Conservation (phyloP, 2,797 vertebrate species). For the Mus caroli region DNA sequence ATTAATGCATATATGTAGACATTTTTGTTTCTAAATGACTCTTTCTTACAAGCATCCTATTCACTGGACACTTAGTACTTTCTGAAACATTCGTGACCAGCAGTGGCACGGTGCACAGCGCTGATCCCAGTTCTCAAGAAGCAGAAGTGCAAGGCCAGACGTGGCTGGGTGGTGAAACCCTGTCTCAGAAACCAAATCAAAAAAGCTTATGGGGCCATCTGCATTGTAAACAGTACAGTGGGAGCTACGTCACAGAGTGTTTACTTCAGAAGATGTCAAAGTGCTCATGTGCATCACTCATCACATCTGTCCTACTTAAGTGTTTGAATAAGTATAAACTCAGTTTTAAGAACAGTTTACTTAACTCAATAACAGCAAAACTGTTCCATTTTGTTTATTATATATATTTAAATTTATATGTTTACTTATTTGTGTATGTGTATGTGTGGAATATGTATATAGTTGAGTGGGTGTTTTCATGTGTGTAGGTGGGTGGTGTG, state of each 20-base stretch:
- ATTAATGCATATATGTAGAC: constrained; percentile 40
- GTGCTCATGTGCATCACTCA: background rate
- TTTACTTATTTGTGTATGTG: background rate
- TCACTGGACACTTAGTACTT: background rate
- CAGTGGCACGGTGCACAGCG: too few species aligned
- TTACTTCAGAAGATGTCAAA: constrained; percentile 1
- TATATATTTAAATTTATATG: background rate
- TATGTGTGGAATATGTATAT: background rate
- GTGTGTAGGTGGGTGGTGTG: background rate
- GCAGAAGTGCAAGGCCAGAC: background rate
- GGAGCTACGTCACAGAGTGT: background rate
- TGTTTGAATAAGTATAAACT: constrained; percentile 36
- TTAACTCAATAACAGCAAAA: constrained; percentile 35
- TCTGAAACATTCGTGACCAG: background rate
- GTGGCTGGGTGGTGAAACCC: background rate
- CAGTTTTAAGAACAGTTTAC: constrained; percentile 26
- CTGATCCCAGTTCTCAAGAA: background rate
- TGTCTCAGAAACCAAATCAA: background rate
- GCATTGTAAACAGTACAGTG: constrained; percentile 32
- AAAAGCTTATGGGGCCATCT: background rate
- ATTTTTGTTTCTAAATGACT: constrained; percentile 67
- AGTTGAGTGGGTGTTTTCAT: background rate
- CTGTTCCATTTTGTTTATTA: constrained; percentile 42
- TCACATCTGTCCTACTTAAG: background rate
- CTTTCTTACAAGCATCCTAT: background rate